Evolutionary conservation across 2,797 vertebrate genomes (phyloP), one percentile per base, ranked within the genome.

Genomic region (Anas bahamensis): DNA sequence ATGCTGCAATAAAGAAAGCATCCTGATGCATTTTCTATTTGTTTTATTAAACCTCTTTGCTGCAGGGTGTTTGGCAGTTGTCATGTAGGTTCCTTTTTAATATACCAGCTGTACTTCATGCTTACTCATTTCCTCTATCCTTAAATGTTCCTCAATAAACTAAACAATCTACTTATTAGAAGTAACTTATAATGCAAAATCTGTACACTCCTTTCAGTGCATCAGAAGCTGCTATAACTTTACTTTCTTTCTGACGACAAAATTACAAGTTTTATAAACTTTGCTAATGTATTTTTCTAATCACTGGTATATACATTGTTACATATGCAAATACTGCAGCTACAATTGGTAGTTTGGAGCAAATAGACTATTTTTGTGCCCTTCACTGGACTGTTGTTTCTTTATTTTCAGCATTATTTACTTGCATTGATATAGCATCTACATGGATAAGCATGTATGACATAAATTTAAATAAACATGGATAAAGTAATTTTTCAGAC

Each of bases 31-130:
- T 97, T 97, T 97, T 96, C 97, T 98, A 90, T 97, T 97, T 97
- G 89, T 97, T 98, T 97, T 97, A 98, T 97, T 98, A 98, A 98
- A 95, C 81, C 77, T 91, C 86, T 91, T 95, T 97, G 96, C 97
- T 97, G 80, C 82, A 82, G 96, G 97, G 94, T 96, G 97, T 94
- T 93, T 93, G 86, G 94, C 91, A 95, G 93, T 98, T 97, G 94
- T 98, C 97, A 97, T 97, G 95, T 93, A 95, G 86, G 96, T 87
- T 97, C 84, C 65, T 80, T 92, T 97, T 96, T 96, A 97, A 97
- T 96, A 97, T 83, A 83, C 94, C 96, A 98, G 96, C 95, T 98
- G 97, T 96, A 95, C 82, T 86, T 92, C 81, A 89, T 97, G 92
- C 89, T 97, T 95, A 97, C 97, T 97, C 95, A 97, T 98, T 98